Percentiles rank a stretch among this genome's conserved stretches.
phyloP scores from a whole-genome alignment of 2,888 invertebrate genomes.

The Ctenicera cuprea region DNA sequence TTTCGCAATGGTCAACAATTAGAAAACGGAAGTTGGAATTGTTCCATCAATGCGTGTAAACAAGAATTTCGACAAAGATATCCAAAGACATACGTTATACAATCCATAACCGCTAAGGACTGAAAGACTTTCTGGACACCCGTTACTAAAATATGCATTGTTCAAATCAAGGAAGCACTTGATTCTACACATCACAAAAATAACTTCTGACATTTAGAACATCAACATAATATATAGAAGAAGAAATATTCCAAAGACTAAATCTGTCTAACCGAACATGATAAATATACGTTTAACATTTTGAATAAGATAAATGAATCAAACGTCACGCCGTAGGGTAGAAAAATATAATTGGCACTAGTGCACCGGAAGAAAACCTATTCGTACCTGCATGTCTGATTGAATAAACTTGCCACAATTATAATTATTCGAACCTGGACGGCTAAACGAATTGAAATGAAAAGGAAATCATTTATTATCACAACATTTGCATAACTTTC shows the following conservation, averaged over 20 bases:
- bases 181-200: background rate
- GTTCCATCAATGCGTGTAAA: no score
- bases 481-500: slow-evolving; percentile 9
- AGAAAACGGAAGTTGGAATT: no score
- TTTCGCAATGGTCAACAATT: no score
- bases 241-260: background rate
- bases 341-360: background rate
- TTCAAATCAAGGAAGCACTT: background rate
- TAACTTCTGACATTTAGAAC: background rate
- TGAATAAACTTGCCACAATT: background rate
- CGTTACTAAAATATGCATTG: no score
- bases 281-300: background rate
- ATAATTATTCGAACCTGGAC: background rate
- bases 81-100: no score
- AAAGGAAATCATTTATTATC: slow-evolving; percentile 6
- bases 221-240: background rate
- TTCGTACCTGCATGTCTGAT: background rate
- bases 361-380: slow-evolving; percentile 9
- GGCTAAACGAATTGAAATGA: background rate
- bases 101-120: no score
- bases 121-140: no score
- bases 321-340: background rate
- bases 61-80: no score
- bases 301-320: slow-evolving; percentile 13
- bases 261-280: background rate